phyloP scores from a whole-genome alignment of 2,113 vertebrate species.

The Bos javanicus region DNA sequence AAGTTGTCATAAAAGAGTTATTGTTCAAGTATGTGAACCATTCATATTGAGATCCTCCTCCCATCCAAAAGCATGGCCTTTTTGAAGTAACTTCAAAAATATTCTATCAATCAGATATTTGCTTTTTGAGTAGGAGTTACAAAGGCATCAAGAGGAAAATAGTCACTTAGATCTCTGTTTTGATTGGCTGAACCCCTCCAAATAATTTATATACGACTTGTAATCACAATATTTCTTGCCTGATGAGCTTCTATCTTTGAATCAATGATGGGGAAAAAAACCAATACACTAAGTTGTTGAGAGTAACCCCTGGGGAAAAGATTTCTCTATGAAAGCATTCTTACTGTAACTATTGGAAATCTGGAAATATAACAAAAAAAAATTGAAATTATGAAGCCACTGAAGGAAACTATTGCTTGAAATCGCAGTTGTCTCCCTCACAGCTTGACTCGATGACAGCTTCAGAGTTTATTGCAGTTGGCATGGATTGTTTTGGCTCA shows the following conservation, averaged over 20 bases:
- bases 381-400: conserved; percentile 83
- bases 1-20: conserved; percentile 27
- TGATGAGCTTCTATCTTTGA: conserved; percentile 80
- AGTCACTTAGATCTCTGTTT: conserved; percentile 72
- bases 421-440: conserved; percentile 76
- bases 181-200: conserved; percentile 77
- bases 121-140: conserved; percentile 73
- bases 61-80: conserved; percentile 40
- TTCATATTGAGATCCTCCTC: conserved; percentile 42
- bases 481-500: conserved; percentile 80
- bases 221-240: conserved; percentile 82
- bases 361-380: conserved; percentile 79
- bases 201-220: conserved; percentile 78
- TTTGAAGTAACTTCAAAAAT: conserved; percentile 72
- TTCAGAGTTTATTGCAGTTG: conserved; percentile 83
- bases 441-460: conserved; percentile 83
- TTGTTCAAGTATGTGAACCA: conserved; percentile 43
- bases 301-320: conserved; percentile 79
- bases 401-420: conserved; percentile 80
- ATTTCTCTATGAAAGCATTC: conserved; percentile 73
- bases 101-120: conserved; percentile 61
- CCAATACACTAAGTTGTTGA: conserved; percentile 81
- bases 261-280: conserved; percentile 82
- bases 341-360: conserved; percentile 78
- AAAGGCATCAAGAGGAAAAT: conserved; percentile 73